Base-by-base conservation (phyloP, 1,140 invertebrate species). In the Aricia agestis region DNA sequence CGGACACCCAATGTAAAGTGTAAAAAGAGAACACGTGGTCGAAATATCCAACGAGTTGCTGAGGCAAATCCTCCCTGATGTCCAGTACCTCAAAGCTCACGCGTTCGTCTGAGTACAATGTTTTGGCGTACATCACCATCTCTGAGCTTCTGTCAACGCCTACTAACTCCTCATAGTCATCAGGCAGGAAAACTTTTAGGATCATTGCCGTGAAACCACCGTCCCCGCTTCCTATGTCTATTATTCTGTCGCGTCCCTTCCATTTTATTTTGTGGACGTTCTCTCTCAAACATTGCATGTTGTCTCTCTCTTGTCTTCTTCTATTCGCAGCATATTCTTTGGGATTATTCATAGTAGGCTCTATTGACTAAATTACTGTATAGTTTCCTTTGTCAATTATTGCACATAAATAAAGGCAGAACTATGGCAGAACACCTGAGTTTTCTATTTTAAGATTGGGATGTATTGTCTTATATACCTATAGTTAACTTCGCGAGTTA, bases 21-120 rank as follows among this genome's bases (percentile, higher is more conserved):
- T 45, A 67, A 45, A 67, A 67, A 9, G 66, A 67, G 42, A 67
- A 67, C n/a, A 17, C 66, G 17, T 67, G 66, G n/a, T 42, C 18
- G 36, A 42, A 67, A 6, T 45, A 15, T 41, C 42, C 42, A n/a
- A 19, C 11, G 41, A 45, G 41, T 13, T 67, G 32, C n/a, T 45
- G 17, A 11, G 66, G 36, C 41, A 67, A 52, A 11, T 67, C 66
- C 2, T 67, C 32, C 32, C 17, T 42, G 9, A 67, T 45, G 19
- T 67, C 66, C 11, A 67, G 9, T 4, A 67, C 17, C 17, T 41
- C 17, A 25, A 67, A 67, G n/a, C n/a, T 45, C 18, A 67, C 17
- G 9, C 32, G n/a, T 0, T 67, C 66, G 10, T 67, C 42, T 6
- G n/a, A 18, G 42, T 45, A 52, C 18, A 17, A 19, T 6, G 15